Evolutionary conservation across 2,888 invertebrate genomes (phyloP).

Genomic region (Abscondita cerata): DNA sequence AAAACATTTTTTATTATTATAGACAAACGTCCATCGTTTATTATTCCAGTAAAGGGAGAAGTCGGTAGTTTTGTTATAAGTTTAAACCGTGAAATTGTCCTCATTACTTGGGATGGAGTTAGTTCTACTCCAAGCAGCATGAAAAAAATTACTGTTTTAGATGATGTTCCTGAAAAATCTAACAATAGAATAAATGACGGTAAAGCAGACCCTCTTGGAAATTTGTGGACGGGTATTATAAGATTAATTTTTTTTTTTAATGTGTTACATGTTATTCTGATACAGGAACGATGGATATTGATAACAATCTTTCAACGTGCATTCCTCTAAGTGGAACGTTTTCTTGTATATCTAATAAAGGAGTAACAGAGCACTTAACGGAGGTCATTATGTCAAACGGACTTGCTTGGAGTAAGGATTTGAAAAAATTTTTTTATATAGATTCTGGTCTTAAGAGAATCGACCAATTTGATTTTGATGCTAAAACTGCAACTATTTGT

Average conservation of each 20-base stretch:
- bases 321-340: conserved; percentile 35
- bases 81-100: conserved; percentile 64
- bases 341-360: conserved; percentile 33
- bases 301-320: conserved; percentile 36
- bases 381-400: conserved; percentile 63
- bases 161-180: conserved; percentile 58
- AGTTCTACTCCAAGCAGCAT: conserved; percentile 61
- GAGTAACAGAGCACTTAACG: conserved; percentile 36
- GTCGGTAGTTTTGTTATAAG: conserved; percentile 70
- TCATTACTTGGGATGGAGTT: conserved; percentile 71
- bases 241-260: no score
- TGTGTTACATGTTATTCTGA: no score
- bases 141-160: conserved; percentile 64
- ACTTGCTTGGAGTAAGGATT: conserved; percentile 73
- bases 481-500: conserved; percentile 61
- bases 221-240: conserved; percentile 71
- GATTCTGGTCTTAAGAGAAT: conserved; percentile 71
- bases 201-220: conserved; percentile 77
- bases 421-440: conserved; percentile 75
- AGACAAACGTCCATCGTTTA: conserved; percentile 58
- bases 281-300: conserved; percentile 48
- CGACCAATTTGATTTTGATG: conserved; percentile 73
- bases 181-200: conserved; percentile 79
- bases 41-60: conserved; percentile 70
- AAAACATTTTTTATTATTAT: no score